Base-by-base conservation (phyloP, 2,888 invertebrate genomes). In the Scaptomyza cyrtandrae region DNA sequence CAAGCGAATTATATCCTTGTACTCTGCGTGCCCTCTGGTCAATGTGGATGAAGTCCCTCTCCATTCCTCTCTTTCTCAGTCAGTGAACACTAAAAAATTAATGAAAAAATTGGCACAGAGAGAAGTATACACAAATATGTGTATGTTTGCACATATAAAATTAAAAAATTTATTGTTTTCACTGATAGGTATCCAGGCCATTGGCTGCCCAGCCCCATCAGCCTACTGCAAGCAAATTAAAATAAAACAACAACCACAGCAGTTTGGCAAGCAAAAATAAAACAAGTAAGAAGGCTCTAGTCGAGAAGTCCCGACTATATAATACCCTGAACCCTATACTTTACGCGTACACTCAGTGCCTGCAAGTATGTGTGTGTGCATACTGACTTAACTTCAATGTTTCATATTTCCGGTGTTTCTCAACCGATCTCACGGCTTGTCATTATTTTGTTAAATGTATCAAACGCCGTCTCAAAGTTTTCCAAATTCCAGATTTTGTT, bases 141-240 rank as follows among this genome's bases (percentile, higher is more conserved):
- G 27, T 14, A 37, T 37, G 39, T 13, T 55, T 37, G 37, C 27
- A 55, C 45, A 80, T 86, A 86, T 86, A 87, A 87, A 83, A 80
- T 83, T 84, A 78, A 83, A 87, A 88, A 88, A 89, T 83, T 77
- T 83, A 83, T 87, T 88, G 87, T 87, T 72, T 72, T 83, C 72
- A 58, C 87, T 80, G 83, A 88, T 88, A 86, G 88, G 84, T 77
- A 74, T 65, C 50, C 85, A 71, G 69, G 71, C 63, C 78, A 65
- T 66, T 73, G 88, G 66, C 50, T 71, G 76, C 39, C 63, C 63
- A 59, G 43, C 24, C 14, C 35, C 44, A n/a, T 2, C 37, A n/a
- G 43, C 46, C 39, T 19, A 16, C 59, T 45, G 68, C 48, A 53
- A 54, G 60, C 68, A 80, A 86, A 88, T 80, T 74, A 83, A 88